Evolutionary conservation across 2,888 invertebrate species (phyloP), one percentile per base, ranked within the genome.

Genomic region (Acrobasis repandana): DNA sequence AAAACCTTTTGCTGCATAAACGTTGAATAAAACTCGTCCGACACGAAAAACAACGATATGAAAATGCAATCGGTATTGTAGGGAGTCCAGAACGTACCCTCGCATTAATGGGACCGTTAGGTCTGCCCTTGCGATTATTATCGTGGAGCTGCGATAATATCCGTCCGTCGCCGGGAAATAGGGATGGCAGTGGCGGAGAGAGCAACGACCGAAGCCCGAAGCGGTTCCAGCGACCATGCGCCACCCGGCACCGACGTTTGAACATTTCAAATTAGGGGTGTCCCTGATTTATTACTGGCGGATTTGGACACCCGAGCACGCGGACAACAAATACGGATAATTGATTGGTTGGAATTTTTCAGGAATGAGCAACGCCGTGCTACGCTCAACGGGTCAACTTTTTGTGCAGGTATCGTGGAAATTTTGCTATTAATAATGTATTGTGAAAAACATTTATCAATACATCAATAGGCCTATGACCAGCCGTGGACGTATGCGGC

Each of bases 41-140:
- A 61, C 58, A 65, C 63, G 36, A 68, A 77, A 74, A 71, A 70
- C 69, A 63, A 63, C 63, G 64, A 70, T 74, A 74, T 66, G 61
- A 69, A 72, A 75, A 74, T 70, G 74, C 69, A 67, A 71, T 70
- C 71, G 61, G 67, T 66, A 71, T 67, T 70, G 71, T 75, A 63
- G 64, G 70, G 65, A 63, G 65, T 65, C 69, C 68, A 70, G 69
- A 70, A 68, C 70, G 76, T 74, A 73, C 77, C 79, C 78, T 77
- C 76, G 69, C 73, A 76, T 77, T 77, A 79, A 72, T 73, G 72
- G 70, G 73, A 76, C 77, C 82, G 81, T 80, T 82, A 82, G 80
- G 75, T 73, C 73, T 78, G 79, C 76, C 82, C 82, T 79, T 74
- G 80, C 74, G 82, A 82, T 84, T 80, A 84, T 80, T 78, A 84